A percentile compares a stretch with the other conserved stretches of the same genome.
Conservation (phyloP, 2,113 vertebrate genomes). For the Hylia prasina region DNA sequence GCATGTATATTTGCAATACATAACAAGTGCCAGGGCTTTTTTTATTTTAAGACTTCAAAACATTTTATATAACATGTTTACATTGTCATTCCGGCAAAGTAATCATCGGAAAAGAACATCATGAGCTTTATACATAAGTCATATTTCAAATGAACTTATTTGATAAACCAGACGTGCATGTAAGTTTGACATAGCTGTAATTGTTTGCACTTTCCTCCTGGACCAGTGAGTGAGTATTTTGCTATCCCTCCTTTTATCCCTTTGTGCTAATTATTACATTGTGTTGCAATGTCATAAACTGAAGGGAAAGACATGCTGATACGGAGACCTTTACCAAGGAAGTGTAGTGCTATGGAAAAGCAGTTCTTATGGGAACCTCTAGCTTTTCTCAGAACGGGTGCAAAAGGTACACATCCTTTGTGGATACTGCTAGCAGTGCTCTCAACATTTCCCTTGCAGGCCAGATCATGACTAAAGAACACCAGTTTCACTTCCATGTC, state of each 20-base stretch:
- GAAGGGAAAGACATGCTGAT: background rate
- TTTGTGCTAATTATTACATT: background rate
- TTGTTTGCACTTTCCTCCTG: background rate
- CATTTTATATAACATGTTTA: constrained; percentile 55
- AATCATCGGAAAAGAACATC: background rate
- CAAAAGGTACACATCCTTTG: background rate
- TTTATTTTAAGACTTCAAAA: constrained; percentile 39
- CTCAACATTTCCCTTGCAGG: background rate
- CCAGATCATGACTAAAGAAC: background rate
- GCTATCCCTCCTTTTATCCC: background rate
- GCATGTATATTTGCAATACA: background rate
- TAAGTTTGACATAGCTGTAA: background rate
- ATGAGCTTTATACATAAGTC: background rate
- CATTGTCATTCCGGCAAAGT: background rate
- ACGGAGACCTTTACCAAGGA: background rate
- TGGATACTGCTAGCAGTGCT: background rate
- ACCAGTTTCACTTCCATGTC: background rate
- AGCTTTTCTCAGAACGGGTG: background rate
- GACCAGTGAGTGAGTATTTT: background rate
- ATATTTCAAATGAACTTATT: background rate
- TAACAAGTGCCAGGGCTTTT: background rate
- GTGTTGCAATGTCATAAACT: background rate
- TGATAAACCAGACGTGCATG: background rate
- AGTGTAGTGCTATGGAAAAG: background rate
- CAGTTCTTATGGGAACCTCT: background rate